A percentile compares a stretch with the other conserved stretches of the same genome.
Evolutionary conservation across 1,140 invertebrate genomes (phyloP).

Genomic region (Caenorhabditis briggsae): DNA sequence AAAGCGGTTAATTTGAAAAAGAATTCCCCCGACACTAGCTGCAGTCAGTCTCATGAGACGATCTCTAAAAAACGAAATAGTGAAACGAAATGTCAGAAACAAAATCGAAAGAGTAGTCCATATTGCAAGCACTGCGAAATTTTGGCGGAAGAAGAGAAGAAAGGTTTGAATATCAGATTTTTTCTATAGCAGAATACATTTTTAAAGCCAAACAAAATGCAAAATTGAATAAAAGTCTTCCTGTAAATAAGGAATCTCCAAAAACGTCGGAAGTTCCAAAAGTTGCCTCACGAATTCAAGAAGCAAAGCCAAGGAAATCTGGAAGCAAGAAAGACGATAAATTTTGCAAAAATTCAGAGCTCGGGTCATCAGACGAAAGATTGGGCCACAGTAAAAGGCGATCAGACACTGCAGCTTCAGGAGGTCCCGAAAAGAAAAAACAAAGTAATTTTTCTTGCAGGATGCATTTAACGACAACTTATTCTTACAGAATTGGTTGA

Average conservation of each 20-base stretch:
- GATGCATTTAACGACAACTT: neutral
- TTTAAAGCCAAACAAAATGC: neutral
- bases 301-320: too few relatives aligned
- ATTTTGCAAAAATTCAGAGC: too few relatives aligned
- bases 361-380: too few relatives aligned
- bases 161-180: neutral
- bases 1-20: neutral
- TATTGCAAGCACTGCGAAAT: conserved; percentile 37
- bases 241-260: too few relatives aligned
- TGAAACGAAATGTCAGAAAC: neutral
- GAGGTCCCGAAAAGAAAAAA: conserved; percentile 30
- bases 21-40: neutral
- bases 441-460: neutral
- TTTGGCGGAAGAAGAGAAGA: neutral
- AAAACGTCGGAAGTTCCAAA: too few relatives aligned
- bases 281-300: too few relatives aligned
- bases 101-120: neutral
- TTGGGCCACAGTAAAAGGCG: neutral
- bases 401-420: neutral
- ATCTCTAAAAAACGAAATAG: neutral
- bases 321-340: too few relatives aligned
- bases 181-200: neutral
- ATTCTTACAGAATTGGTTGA: conserved; percentile 5
- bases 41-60: neutral
- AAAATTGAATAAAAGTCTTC: neutral